These are phyloP conservation scores for Diarsia brunnea DNA, from an alignment of 2,888 invertebrate genomes.

Conservation along the genomic window DNA sequence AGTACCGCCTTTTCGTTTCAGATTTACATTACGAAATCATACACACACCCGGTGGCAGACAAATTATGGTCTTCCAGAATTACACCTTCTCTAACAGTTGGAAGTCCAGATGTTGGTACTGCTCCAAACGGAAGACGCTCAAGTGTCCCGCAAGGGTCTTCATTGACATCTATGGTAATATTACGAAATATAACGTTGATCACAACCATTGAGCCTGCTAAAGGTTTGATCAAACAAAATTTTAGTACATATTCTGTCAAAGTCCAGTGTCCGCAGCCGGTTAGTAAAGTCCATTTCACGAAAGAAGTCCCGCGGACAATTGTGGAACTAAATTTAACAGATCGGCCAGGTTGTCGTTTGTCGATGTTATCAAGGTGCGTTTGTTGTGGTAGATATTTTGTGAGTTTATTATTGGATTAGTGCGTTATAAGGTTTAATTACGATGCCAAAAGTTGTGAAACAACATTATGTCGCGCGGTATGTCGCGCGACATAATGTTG, in stretches of 20 bases:
- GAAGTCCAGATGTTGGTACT: slow-evolving; percentile 74
- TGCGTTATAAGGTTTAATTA: too few relatives aligned
- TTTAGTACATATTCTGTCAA: background rate
- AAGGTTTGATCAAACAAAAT: background rate
- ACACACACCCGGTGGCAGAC: slow-evolving; percentile 25
- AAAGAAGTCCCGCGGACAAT: too few relatives aligned
- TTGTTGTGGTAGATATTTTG: too few relatives aligned
- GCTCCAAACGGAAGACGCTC: slow-evolving; percentile 70
- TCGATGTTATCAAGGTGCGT: too few relatives aligned
- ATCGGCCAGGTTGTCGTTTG: too few relatives aligned
- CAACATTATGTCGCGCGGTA: too few relatives aligned
- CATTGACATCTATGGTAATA: slow-evolving; percentile 66
- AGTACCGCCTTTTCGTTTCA: slow-evolving; percentile 11
- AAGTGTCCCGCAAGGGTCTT: slow-evolving; percentile 70
- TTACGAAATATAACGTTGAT: slow-evolving; percentile 64
- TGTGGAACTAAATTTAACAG: too few relatives aligned
- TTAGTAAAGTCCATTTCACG: too few relatives aligned
- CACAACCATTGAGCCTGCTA: slow-evolving; percentile 67
- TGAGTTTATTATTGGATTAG: too few relatives aligned
- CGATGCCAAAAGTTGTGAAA: too few relatives aligned
- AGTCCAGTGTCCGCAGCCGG: background rate
- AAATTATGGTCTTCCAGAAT: slow-evolving; percentile 70
- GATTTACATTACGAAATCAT: slow-evolving; percentile 55
- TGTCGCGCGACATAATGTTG: too few relatives aligned
- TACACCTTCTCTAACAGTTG: slow-evolving; percentile 74